Evolutionary conservation across 2,797 vertebrate species (phyloP), one percentile per base, ranked within the genome.

Genomic region (Rhabdomys pumilio): DNA sequence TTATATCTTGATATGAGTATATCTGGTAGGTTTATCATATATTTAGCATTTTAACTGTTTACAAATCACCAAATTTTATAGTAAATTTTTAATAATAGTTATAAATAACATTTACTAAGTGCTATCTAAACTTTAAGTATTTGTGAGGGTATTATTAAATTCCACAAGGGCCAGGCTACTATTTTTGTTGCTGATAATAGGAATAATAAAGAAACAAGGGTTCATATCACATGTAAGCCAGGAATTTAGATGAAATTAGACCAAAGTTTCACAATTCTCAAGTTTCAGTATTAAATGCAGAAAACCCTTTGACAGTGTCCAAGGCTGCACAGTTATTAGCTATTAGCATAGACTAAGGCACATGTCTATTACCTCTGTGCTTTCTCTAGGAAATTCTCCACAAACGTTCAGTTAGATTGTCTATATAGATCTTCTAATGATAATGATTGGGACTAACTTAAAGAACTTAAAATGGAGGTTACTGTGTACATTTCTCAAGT

Each of bases 401-500:
- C 26, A 72, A 89, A 76, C 67, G 17, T 87, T 81, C 44, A 91
- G 19, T 88, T 85, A 93, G 50, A 72, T 1, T 57, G 4, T 86
- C 57, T 79, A 44, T n/a, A 73, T 88, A 81, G 92, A 53, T 90
- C n/a, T 61, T 77, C 67, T 67, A 89, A 95, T 79, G 84, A 93
- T 47, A 82, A 97, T 88, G 90, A 92, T 17, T 55, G 83, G 82
- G 96, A 93, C n/a, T 24, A 59, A 93, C 11, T 91, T 57, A 65
- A 85, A 77, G 95, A 97, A 55, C 20, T 22, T 38, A 50, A 96
- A 95, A 96, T 41, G 29, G 65, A 31, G 81, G 55, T 22, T 95
- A 85, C 94, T 75, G 14, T 86, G 86, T 93, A 84, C 95, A 85
- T 84, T 76, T 85, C 80, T 26, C 2, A 96, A 86, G 90, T 97